phyloP scores from a whole-genome alignment of 2,888 invertebrate species.

The Pristionchus mayeri region DNA sequence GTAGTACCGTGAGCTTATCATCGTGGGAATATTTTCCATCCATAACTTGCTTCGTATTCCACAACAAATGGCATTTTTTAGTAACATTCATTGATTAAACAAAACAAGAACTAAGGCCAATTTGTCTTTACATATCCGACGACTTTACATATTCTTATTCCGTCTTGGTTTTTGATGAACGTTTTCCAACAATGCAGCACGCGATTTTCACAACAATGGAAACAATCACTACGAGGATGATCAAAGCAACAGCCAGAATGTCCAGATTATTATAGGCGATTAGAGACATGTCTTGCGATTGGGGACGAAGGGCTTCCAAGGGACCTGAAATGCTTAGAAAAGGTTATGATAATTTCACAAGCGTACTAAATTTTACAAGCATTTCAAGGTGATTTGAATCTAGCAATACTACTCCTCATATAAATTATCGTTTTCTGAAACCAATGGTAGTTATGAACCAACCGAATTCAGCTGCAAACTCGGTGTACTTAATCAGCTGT shows the following conservation, averaged over 20 bases:
- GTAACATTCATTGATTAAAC: not conserved
- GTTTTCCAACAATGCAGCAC: not conserved
- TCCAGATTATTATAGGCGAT: not conserved
- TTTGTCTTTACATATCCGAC: too few species aligned
- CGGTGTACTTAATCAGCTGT: not conserved
- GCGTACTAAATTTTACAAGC: not conserved
- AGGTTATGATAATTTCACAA: not conserved
- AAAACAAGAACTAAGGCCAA: too few species aligned
- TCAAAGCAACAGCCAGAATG: not conserved
- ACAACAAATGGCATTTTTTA: not conserved
- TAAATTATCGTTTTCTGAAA: too few species aligned
- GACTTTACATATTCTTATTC: too few species aligned
- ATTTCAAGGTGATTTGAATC: not conserved
- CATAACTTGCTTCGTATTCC: too few species aligned
- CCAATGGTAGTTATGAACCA: not conserved
- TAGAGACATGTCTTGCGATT: not conserved
- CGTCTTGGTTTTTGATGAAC: not conserved
- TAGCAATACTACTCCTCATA: not conserved
- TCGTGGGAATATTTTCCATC: too few species aligned
- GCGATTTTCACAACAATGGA: not conserved
- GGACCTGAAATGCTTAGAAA: not conserved
- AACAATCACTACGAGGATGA: not conserved
- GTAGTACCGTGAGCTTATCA: too few species aligned
- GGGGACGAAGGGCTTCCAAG: not conserved
- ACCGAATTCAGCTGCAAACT: slow-evolving; percentile 12